Evolutionary conservation across 2,888 invertebrate genomes (phyloP), one percentile per base, ranked within the genome.

Genomic region (Orchesellides sinensis): DNA sequence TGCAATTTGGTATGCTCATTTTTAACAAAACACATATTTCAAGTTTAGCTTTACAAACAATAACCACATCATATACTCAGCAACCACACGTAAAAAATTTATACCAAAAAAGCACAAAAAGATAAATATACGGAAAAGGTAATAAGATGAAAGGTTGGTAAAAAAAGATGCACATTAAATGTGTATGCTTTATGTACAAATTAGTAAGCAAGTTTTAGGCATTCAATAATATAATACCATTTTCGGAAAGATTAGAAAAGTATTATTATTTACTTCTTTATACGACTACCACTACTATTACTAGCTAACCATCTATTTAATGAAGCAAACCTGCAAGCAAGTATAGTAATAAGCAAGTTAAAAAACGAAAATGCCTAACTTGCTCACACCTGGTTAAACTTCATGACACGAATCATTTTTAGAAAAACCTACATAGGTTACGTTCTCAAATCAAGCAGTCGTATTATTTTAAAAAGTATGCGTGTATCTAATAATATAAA

Each of bases 231-330:
- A 35, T 35, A 40, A 5, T 63, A 1, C 75, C 75, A 66, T 75
- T 75, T 75, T 66, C 45, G 75, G 75, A 75, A 45, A 40, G 74
- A 74, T 65, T 45, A 66, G 47, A 75, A 56, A n/a, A n/a, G n/a
- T n/a, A n/a, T n/a, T n/a, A n/a, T n/a, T n/a, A n/a, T n/a, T n/a
- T n/a, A n/a, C n/a, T n/a, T n/a, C n/a, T n/a, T n/a, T n/a, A n/a
- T n/a, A n/a, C n/a, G n/a, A n/a, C n/a, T n/a, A n/a, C n/a, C n/a
- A n/a, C 56, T 35, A 40, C 21, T 66, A 12, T 49, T 32, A 47
- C 21, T 56, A 66, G 21, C 27, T 45, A 40, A 47, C 25, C 52
- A 23, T 4, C n/a, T 59, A 59, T 61, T 74, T 61, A 74, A 52
- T 25, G 12, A 29, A 70, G 47, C 32, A 32, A 23, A 63, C 29